Evolutionary conservation across 2,888 invertebrate species (phyloP), one percentile per base, ranked within the genome.

Genomic region (Fissipunctia ypsillon): DNA sequence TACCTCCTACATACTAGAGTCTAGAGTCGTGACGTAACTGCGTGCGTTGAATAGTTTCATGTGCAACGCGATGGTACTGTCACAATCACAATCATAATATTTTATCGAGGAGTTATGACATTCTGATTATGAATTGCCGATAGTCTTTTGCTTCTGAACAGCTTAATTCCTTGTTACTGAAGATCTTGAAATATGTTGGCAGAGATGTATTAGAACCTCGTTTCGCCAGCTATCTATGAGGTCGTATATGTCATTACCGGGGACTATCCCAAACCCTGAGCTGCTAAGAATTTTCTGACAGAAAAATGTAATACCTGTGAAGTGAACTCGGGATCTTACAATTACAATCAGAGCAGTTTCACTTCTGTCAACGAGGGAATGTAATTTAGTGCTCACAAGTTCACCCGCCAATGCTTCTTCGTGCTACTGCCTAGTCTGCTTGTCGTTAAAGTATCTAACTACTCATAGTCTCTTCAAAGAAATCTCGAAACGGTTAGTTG

Each of bases 11-110:
- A 16, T 78, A 41, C 43, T n/a, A n/a, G n/a, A n/a, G n/a, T 35
- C 16, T 50, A 22, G 9, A 41, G 22, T 78, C 60, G 81, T 81
- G 84, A 81, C 45, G 71, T 75, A 84, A 81, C 45, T 25, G 56
- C 50, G 45, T 73, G 61, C 65, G 19, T 66, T 50, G 54, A 71
- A 75, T 81, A 69, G 56, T 81, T 81, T 56, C 61, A 71, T 81
- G 52, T 57, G 61, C n/a, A 22, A 43, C 19, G 60, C 64, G 65
- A 57, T 67, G 31, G 43, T 41, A 67, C 61, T 65, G 45, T 41
- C 59, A 65, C 41, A 41, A 66, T 59, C 65, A 67, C 22, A 54
- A 54, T 52, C 6, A 6, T 41, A 7, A 45, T 61, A 80, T 56
- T 69, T 68, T 45, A 54, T 50, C 9, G 14, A 22, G 16, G 48